Conservation (phyloP, 2,888 invertebrate genomes). For the Philereme vetulata region DNA sequence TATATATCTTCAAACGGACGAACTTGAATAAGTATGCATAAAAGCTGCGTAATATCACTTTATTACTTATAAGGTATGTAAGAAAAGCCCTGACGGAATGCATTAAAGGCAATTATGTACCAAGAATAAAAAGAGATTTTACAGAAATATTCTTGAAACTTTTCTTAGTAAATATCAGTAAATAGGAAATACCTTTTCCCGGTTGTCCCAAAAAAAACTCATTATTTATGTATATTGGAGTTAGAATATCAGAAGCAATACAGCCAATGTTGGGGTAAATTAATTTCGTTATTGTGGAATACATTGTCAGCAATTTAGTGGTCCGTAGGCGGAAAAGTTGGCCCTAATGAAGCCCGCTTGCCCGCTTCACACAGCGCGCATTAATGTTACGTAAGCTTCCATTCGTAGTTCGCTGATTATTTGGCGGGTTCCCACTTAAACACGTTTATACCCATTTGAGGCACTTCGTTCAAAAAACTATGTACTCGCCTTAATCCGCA, state of each 20-base stretch:
- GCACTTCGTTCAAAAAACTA: constrained; percentile 41
- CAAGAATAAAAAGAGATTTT: constrained; percentile 38
- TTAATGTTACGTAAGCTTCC: constrained; percentile 61
- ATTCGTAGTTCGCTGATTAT: constrained; percentile 60
- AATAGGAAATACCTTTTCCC: constrained; percentile 14
- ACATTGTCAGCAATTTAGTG: constrained; percentile 15
- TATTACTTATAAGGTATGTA: constrained; percentile 35
- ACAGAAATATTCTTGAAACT: constrained; percentile 19
- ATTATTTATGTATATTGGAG: background rate
- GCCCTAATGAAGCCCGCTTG: constrained; percentile 53
- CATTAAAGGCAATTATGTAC: constrained; percentile 36
- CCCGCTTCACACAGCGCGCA: constrained; percentile 45
- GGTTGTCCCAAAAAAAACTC: constrained; percentile 1
- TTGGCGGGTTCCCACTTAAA: constrained; percentile 57
- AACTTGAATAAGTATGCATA: background rate
- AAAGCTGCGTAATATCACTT: background rate
- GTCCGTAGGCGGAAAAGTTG: constrained; percentile 40
- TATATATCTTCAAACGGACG: background rate
- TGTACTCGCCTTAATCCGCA: constrained; percentile 6
- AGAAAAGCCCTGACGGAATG: constrained; percentile 26
- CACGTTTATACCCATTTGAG: constrained; percentile 47
- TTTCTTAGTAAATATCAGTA: constrained; percentile 10
- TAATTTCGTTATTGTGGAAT: constrained; percentile 4
- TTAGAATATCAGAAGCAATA: background rate
- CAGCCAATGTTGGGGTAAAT: constrained; percentile 4